These are phyloP conservation scores for Lycocorax pyrrhopterus DNA, from an alignment of 2,113 vertebrate genomes.

Conservation along the genomic window DNA sequence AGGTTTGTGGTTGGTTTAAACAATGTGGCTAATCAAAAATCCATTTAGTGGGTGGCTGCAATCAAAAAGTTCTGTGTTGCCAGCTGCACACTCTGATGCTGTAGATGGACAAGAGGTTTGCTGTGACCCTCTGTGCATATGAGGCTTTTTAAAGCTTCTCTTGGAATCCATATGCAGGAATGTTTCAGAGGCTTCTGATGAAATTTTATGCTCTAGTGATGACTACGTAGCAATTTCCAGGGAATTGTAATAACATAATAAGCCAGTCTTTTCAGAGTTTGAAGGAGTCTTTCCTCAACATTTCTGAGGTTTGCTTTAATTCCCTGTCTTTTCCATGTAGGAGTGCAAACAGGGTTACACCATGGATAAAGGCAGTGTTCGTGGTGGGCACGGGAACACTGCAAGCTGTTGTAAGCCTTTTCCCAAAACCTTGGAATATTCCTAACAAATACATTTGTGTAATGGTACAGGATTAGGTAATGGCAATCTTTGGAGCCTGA, in stretches of 20 bases:
- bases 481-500: constrained; percentile 24
- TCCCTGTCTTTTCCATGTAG: constrained; percentile 32
- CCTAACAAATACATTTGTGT: background rate
- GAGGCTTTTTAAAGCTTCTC: background rate
- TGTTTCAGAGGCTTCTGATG: constrained; percentile 20
- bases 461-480: constrained; percentile 44
- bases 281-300: constrained; percentile 22
- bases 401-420: background rate
- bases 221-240: constrained; percentile 41
- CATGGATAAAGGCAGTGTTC: background rate
- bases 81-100: background rate
- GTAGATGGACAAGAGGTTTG: background rate
- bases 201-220: constrained; percentile 33
- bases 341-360: background rate
- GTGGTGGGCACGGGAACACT: constrained; percentile 8
- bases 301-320: constrained; percentile 24
- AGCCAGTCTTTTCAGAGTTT: constrained; percentile 1
- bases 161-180: background rate
- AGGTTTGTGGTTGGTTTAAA: background rate
- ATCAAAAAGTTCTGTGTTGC: background rate
- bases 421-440: constrained; percentile 53
- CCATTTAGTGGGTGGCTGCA: background rate
- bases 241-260: constrained; percentile 48
- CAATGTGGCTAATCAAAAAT: background rate
- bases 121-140: background rate